Evolutionary conservation across 2,797 vertebrate species (phyloP).

Genomic region (Chaenodraco wilsoni): DNA sequence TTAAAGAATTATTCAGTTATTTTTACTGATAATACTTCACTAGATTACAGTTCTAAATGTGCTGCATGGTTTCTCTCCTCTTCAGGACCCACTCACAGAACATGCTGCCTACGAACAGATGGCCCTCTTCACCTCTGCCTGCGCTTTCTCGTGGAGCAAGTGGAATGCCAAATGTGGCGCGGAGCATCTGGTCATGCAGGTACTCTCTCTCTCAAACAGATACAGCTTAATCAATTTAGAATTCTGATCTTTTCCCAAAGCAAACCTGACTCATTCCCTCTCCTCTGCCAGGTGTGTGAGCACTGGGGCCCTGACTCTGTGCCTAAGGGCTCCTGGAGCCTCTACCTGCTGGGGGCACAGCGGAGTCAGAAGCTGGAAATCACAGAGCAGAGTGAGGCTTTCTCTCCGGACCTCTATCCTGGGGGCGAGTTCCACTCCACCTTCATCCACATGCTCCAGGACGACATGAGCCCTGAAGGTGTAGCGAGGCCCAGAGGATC

Average conservation of each 20-base stretch:
- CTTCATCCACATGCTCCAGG: conserved; percentile 90
- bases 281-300: conserved; percentile 83
- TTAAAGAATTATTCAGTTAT: not conserved
- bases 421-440: conserved; percentile 90
- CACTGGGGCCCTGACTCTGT: conserved; percentile 52
- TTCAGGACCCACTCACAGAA: conserved; percentile 84
- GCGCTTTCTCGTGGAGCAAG: conserved; percentile 90
- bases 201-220: conserved; percentile 47
- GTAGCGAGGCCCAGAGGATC: conserved; percentile 57
- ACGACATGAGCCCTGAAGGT: conserved; percentile 77
- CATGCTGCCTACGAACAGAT: conserved; percentile 89
- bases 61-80: not conserved
- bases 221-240: not conserved
- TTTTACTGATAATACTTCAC: not conserved
- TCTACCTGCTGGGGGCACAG: conserved; percentile 86
- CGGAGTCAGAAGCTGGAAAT: conserved; percentile 85
- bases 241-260: not conserved
- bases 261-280: not conserved
- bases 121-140: conserved; percentile 86
- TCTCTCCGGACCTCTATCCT: conserved; percentile 82
- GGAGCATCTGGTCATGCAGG: conserved; percentile 87
- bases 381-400: conserved; percentile 79
- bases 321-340: conserved; percentile 70
- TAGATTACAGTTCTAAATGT: not conserved
- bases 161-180: conserved; percentile 88